Evolutionary conservation across 2,888 invertebrate genomes (phyloP), one percentile per base, ranked within the genome.

Genomic region (Ethmia dodecea): DNA sequence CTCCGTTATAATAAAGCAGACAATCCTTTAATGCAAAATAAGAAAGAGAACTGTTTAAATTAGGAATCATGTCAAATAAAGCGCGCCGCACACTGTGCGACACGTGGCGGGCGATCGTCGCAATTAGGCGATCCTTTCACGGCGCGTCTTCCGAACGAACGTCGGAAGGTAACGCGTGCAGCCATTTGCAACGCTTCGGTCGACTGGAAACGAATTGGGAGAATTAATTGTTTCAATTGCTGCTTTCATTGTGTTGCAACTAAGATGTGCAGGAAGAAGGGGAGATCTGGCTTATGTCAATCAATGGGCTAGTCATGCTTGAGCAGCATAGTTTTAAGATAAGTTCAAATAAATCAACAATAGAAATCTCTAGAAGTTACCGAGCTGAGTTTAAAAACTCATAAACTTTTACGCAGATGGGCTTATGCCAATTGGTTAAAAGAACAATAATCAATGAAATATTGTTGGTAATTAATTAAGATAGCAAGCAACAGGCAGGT

Each of bases 91-190:
- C 61, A 60, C 64, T 60, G 43, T 40, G 42, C 50, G 79, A 51
- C 77, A 77, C 79, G 83, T 76, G 80, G 55, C 71, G 44, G 35
- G 37, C 55, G 61, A 65, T 63, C 62, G 68, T 63, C 60, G 62
- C 78, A 78, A 81, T 83, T 81, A 83, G 79, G 67, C 59, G 41
- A 60, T 61, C 68, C 71, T 75, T 77, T 80, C 74, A 72, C 53
- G 52, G 50, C 40, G 34, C 49, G 52, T 55, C 52, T 52, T 49
- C 47, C 52, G n/a, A n/a, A n/a, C 46, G 45, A 54, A 47, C 54
- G 60, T 34, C 45, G 47, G 53, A 47, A 50, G 52, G 47, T 45
- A 50, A 59, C 54, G 60, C 62, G 60, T 54, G 65, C 40, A 45
- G 55, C 52, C 57, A 56, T 58, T 62, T 45, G 50, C 49, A 36